A percentile compares a stretch with the other conserved stretches of the same genome.
phyloP scores from a whole-genome alignment of 1,140 invertebrate genomes.

The Marisa cornuarietis region DNA sequence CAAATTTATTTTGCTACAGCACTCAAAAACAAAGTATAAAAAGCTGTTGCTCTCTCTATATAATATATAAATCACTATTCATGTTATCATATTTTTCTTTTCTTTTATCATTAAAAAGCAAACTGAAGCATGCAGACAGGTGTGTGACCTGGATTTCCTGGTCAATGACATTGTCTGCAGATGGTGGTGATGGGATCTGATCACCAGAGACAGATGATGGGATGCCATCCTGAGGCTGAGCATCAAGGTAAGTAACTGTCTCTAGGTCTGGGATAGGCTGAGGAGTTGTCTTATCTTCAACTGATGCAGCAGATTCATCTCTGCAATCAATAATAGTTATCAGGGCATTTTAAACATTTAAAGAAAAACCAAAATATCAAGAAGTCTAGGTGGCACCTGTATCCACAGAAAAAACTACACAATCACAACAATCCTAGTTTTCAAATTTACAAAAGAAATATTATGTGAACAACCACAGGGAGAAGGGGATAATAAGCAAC shows the following conservation, averaged over 20 bases:
- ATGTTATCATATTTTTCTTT: neutral
- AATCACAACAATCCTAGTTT: no score
- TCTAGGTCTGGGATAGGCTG: neutral
- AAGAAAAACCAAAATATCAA: neutral
- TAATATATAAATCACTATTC: no score
- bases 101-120: neutral
- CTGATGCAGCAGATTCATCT: neutral
- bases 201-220: neutral
- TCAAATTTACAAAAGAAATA: no score
- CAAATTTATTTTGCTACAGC: no score
- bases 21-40: no score
- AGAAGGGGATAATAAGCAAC: no score
- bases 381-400: neutral
- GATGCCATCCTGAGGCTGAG: neutral
- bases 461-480: no score
- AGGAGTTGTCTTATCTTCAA: neutral
- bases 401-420: no score
- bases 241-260: neutral
- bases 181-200: neutral
- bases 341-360: neutral
- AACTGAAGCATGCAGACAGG: neutral
- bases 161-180: neutral
- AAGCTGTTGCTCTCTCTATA: no score
- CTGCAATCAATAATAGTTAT: neutral
- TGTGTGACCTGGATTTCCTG: neutral